Conservation (phyloP, 1,140 invertebrate genomes). For the Lordiphosa stackelbergi region DNA sequence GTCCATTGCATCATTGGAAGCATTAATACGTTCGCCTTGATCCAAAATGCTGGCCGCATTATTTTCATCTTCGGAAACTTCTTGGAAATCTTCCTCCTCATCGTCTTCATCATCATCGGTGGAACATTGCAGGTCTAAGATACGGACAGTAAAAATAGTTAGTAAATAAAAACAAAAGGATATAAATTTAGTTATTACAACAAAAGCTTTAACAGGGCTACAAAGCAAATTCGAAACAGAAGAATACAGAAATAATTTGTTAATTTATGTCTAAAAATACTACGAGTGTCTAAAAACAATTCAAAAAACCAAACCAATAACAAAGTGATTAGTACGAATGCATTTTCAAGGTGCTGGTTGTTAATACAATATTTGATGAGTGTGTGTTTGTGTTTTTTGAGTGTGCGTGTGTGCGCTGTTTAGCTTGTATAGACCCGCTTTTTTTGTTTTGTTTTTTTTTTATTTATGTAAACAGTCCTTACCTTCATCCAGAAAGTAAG, state of each 20-base stretch:
- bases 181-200: constrained; percentile 3
- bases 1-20: constrained; percentile 37
- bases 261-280: no score
- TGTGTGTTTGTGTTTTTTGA: constrained; percentile 10
- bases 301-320: constrained; percentile 19
- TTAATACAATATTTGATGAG: not conserved
- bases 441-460: constrained; percentile 6
- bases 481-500: constrained; percentile 81
- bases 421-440: constrained; percentile 2
- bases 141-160: constrained; percentile 1
- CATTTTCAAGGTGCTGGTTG: not conserved
- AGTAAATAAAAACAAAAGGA: constrained; percentile 4
- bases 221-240: no score
- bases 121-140: constrained; percentile 84
- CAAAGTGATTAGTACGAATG: constrained; percentile 1
- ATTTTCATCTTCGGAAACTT: constrained; percentile 81
- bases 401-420: constrained; percentile 12
- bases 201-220: no score
- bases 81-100: constrained; percentile 84
- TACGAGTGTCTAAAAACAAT: not conserved
- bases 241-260: no score
- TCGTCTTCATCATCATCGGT: constrained; percentile 82
- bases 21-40: constrained; percentile 71
- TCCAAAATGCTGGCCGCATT: constrained; percentile 78
- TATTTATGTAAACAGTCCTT: constrained; percentile 53